Conservation (phyloP, 2,113 vertebrate species). For the Typhlomys cinereus region DNA sequence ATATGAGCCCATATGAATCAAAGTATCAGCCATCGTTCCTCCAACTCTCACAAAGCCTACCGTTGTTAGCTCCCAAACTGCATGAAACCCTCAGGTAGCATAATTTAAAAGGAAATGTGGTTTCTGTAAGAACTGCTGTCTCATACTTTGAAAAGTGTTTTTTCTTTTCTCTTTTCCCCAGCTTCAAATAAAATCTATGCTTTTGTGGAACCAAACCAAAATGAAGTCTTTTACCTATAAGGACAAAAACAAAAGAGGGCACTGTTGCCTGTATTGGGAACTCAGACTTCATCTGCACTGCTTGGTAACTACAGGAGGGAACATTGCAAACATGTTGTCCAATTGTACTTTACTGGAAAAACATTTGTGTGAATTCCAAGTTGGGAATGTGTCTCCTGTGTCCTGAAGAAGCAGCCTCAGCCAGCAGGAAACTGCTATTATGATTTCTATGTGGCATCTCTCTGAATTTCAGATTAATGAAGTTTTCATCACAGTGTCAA, state of each 20-base stretch:
- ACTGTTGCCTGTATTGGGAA: slow-evolving; percentile 16
- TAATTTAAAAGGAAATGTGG: slow-evolving; percentile 72
- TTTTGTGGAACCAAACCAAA: slow-evolving; percentile 62
- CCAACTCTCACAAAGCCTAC: background rate
- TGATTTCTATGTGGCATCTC: background rate
- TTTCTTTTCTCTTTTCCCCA: slow-evolving; percentile 60
- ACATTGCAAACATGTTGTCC: background rate
- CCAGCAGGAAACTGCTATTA: background rate
- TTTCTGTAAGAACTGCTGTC: slow-evolving; percentile 65
- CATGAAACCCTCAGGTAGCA: slow-evolving; percentile 27
- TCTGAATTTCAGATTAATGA: slow-evolving; percentile 12
- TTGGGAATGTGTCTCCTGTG: slow-evolving; percentile 2
- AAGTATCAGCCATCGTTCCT: slow-evolving; percentile 47
- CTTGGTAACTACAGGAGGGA: background rate
- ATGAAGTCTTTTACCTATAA: too few relatives aligned
- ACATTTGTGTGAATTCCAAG: slow-evolving; percentile 37
- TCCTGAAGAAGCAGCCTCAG: background rate
- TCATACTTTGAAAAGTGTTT: slow-evolving; percentile 57
- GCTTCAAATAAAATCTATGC: slow-evolving; percentile 64
- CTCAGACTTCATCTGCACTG: slow-evolving; percentile 42
- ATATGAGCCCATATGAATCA: slow-evolving; percentile 51
- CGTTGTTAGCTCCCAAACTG: slow-evolving; percentile 9
- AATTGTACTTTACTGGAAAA: slow-evolving; percentile 51
- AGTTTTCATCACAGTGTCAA: background rate
- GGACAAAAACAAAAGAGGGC: slow-evolving; percentile 46